Base-by-base conservation (phyloP, 2,113 vertebrate genomes). In the Pardalotus punctatus region DNA sequence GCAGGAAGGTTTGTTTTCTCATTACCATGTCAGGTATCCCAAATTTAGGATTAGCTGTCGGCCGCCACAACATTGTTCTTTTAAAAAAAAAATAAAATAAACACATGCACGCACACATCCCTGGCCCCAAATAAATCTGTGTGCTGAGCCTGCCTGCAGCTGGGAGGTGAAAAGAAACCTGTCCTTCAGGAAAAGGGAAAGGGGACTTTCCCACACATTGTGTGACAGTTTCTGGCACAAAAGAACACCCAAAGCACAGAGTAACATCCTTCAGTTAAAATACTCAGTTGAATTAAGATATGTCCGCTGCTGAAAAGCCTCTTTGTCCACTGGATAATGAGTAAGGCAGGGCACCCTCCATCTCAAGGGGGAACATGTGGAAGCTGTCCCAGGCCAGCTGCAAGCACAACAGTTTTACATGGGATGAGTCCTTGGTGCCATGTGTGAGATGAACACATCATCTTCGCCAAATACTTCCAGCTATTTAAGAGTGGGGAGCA, bases 1-100 rank as follows among this genome's bases (percentile, higher is more conserved):
- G 94, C 93, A 97, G 93, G 76, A 95, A 95, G 79, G 86, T 94
- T 94, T 96, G 94, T 97, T 95, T 97, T 95, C 93, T 90, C 60
- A 27, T 94, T 79, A 73, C 31, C 5, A 87, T 96, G 97, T 94
- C 96, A 96, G 93, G 76, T 94, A 96, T 90, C 94, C 93, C 86
- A 88, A 93, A 95, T 96, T 97, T 51, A 54, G 93, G 96, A 97
- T 97, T 97, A 97, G 54, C 74, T 94, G 86, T 79, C 0, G 4
- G 94, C 85, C 0, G 0, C 86, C 61, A 74, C 72, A 95, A 92
- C 91, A 85, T 40, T 81, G 90, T 92, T 85, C 62, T 81, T 95
- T 35, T 1, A 48, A 71, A 56, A 72, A 66, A 9, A 35, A 74
- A 40, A 36, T 5, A 17, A 74, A 79, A 57, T 14, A 86, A 53